Evolutionary conservation across 1,140 invertebrate species (phyloP).

Genomic region (Zophobas morio): DNA sequence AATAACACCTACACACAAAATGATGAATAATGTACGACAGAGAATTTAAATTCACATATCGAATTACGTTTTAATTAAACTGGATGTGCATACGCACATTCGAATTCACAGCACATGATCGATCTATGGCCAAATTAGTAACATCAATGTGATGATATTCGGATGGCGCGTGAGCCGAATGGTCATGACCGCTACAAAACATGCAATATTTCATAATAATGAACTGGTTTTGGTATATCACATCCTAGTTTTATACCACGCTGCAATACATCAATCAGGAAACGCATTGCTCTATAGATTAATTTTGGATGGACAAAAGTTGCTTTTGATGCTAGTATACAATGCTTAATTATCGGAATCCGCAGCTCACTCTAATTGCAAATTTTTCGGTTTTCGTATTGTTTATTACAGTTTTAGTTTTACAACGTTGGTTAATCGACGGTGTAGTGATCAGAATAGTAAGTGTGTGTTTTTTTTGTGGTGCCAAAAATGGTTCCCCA

Average conservation of each 20-base stretch:
- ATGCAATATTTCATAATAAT: conserved; percentile 58
- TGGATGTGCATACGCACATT: conserved; percentile 44
- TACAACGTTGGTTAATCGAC: too few relatives aligned
- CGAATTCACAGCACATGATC: conserved; percentile 45
- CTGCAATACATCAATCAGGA: conserved; percentile 36
- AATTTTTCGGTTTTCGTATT: too few relatives aligned
- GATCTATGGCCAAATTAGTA: conserved; percentile 57
- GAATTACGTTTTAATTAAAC: conserved; percentile 58
- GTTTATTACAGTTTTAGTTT: too few relatives aligned
- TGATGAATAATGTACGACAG: conserved; percentile 44
- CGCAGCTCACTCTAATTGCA: too few relatives aligned
- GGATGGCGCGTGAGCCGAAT: conserved; percentile 52
- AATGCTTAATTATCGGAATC: too few relatives aligned
- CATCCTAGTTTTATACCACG: conserved; percentile 19
- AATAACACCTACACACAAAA: not conserved
- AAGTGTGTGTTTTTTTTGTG: not conserved
- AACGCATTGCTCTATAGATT: conserved; percentile 13
- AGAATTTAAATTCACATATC: conserved; percentile 55
- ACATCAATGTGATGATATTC: conserved; percentile 56
- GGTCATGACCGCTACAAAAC: conserved; percentile 55
- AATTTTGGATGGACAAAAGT: not conserved
- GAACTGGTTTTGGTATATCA: conserved; percentile 46
- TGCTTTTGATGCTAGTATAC: too few relatives aligned
- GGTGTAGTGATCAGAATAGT: too few relatives aligned
- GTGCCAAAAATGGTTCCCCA: too few relatives aligned